Evolutionary conservation across 2,113 vertebrate species (phyloP).

Genomic region (Archilochus colubris): DNA sequence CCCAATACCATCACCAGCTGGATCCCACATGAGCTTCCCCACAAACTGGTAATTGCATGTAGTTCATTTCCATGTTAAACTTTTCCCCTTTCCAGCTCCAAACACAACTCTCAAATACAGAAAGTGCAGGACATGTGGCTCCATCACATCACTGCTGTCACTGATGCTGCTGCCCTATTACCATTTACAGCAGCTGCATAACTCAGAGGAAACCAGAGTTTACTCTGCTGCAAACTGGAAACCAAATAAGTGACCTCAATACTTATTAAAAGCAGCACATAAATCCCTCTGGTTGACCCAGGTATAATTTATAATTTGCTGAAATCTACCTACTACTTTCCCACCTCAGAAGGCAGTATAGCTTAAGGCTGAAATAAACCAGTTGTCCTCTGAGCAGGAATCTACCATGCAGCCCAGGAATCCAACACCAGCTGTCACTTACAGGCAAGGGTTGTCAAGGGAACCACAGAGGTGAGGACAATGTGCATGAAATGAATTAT

Average conservation of each 20-base stretch:
- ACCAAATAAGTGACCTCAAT: background rate
- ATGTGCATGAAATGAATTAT: background rate
- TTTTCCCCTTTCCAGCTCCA: background rate
- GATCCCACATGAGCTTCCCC: background rate
- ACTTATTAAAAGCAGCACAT: background rate
- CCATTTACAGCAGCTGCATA: background rate
- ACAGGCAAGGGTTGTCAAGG: background rate
- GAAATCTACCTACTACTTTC: background rate
- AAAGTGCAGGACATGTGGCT: background rate
- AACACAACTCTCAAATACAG: background rate
- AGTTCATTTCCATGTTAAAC: background rate
- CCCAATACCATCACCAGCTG: background rate
- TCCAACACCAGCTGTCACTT: background rate
- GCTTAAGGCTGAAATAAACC: background rate
- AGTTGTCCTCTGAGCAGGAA: background rate
- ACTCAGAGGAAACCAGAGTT: background rate
- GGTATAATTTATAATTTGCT: background rate
- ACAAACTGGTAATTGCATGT: slow-evolving; percentile 4
- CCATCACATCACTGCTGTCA: background rate
- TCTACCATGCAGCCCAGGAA: background rate
- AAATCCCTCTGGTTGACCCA: background rate
- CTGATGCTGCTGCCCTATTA: background rate
- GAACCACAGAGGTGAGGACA: background rate
- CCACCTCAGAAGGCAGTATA: background rate
- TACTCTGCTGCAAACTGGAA: background rate